A percentile compares a stretch with the other conserved stretches of the same genome.
Conservation (phyloP, 2,113 vertebrate species). For the western clawed frog (Xenopus tropicalis) region DNA sequence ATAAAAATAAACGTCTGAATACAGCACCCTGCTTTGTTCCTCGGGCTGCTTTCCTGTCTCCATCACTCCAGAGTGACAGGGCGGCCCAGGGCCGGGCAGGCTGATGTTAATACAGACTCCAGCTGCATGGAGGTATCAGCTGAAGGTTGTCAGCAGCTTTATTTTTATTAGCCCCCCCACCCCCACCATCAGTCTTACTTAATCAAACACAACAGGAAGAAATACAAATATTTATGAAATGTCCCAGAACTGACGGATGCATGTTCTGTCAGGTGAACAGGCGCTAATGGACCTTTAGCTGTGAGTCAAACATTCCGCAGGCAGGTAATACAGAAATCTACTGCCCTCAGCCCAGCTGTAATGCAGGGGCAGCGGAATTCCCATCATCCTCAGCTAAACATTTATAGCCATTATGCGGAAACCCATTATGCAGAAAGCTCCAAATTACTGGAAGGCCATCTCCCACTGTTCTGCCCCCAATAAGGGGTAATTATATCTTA, state of each 20-base stretch:
- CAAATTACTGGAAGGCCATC: too few relatives aligned
- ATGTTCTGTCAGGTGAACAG: background rate
- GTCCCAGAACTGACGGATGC: background rate
- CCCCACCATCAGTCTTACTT: background rate
- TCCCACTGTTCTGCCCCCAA: too few relatives aligned
- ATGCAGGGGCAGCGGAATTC: too few relatives aligned
- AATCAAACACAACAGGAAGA: constrained; percentile 10
- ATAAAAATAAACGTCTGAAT: too few relatives aligned
- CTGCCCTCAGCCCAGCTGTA: too few relatives aligned
- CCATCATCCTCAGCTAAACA: too few relatives aligned
- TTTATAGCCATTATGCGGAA: too few relatives aligned
- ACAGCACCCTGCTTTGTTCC: too few relatives aligned
- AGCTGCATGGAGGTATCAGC: constrained; percentile 25
- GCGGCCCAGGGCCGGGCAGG: background rate
- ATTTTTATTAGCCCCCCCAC: constrained; percentile 19
- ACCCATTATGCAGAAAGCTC: too few relatives aligned
- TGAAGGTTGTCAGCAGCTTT: constrained; percentile 20
- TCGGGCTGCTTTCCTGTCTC: background rate
- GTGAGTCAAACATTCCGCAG: background rate
- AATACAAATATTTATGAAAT: constrained; percentile 13
- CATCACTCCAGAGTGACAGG: background rate
- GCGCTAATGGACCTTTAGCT: background rate
- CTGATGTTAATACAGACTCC: background rate
- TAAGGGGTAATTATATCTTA: too few relatives aligned
- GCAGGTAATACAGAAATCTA: background rate